These are phyloP conservation scores for Rhombomys opimus DNA, from an alignment of 2,113 vertebrate species.

Conservation along the genomic window DNA sequence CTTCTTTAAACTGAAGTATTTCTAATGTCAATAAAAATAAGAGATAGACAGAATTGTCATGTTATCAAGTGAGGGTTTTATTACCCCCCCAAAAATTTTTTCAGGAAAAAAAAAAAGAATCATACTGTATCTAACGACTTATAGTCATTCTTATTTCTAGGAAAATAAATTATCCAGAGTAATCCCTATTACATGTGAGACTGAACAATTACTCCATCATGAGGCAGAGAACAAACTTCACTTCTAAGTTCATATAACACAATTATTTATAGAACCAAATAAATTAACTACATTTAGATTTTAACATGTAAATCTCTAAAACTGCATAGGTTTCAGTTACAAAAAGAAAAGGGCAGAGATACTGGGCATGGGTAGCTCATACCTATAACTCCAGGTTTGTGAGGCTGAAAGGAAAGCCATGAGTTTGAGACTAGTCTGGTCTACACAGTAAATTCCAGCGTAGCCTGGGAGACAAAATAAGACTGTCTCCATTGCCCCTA, in stretches of 20 bases:
- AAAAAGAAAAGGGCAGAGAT: neutral
- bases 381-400: neutral
- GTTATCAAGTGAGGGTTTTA: conserved; percentile 61
- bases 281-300: conserved; percentile 39
- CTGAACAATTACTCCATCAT: conserved; percentile 44
- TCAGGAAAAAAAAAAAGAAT: neutral
- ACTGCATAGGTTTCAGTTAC: neutral
- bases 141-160: neutral
- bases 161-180: conserved; percentile 37
- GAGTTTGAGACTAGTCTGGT: neutral
- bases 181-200: conserved; percentile 2
- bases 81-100: conserved; percentile 29
- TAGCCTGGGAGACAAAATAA: neutral
- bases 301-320: conserved; percentile 36
- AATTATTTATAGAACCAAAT: conserved; percentile 21
- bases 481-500: neutral
- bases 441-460: neutral
- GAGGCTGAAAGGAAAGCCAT: neutral
- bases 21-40: conserved; percentile 53
- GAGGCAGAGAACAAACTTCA: conserved; percentile 46
- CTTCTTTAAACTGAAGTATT: conserved; percentile 57
- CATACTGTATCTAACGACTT: conserved; percentile 21
- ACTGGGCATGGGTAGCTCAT: neutral
- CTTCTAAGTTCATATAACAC: conserved; percentile 41
- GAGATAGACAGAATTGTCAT: neutral